A percentile compares a stretch with the other conserved stretches of the same genome.
Conservation (phyloP, 2,888 invertebrate genomes). For the Listrodromus nycthemerus region DNA sequence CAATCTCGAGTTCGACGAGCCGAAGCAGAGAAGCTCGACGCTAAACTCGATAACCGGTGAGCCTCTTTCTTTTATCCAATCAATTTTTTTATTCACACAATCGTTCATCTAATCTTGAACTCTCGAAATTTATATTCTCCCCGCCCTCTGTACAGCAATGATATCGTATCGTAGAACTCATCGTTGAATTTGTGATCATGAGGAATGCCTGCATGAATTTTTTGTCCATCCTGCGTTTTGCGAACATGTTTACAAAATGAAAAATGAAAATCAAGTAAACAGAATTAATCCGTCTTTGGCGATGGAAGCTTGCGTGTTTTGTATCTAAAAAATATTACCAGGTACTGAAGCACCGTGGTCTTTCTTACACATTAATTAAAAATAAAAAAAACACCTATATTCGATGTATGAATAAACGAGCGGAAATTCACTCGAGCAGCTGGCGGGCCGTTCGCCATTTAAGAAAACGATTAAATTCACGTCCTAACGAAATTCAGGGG, state of each 20-base stretch:
- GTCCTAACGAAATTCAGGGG: background rate
- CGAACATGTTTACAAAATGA: conserved; percentile 18
- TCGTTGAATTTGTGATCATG: conserved; percentile 66
- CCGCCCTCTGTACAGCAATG: conserved; percentile 16
- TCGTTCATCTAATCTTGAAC: conserved; percentile 7
- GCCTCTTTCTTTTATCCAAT: conserved; percentile 57
- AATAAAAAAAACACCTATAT: conserved; percentile 1
- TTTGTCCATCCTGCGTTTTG: conserved; percentile 34
- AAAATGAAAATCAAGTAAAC: background rate
- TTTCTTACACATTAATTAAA: background rate
- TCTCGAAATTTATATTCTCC: conserved; percentile 1
- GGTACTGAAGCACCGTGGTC: conserved; percentile 24
- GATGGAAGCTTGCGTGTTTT: conserved; percentile 43
- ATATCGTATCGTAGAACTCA: conserved; percentile 46
- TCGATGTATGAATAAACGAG: conserved; percentile 37
- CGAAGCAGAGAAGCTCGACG: conserved; percentile 89
- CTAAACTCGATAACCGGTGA: conserved; percentile 92
- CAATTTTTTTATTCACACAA: conserved; percentile 14
- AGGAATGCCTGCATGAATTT: conserved; percentile 79
- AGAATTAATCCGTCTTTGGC: background rate
- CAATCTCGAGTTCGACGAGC: conserved; percentile 91
- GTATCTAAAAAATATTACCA: conserved; percentile 20
- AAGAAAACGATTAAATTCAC: conserved; percentile 1
- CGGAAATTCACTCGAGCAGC: background rate
- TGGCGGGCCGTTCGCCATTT: conserved; percentile 12